Percentiles rank a stretch among this genome's conserved stretches.
Conservation (phyloP, 2,888 invertebrate genomes). For the Zaprionus lineosus region DNA sequence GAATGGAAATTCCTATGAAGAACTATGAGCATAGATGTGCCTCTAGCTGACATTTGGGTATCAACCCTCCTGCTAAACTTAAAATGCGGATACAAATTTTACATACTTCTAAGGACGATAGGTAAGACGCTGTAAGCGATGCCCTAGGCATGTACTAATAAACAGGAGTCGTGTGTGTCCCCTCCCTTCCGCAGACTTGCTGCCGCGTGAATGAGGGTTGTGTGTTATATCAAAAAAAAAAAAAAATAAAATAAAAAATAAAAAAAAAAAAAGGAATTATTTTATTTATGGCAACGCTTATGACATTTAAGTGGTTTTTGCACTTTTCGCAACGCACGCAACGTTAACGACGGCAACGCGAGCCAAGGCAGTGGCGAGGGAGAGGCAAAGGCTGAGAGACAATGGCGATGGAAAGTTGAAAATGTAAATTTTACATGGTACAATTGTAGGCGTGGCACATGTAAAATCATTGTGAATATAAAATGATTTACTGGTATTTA, state of each 20-base stretch:
- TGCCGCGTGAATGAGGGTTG: slow-evolving; percentile 45
- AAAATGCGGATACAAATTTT: slow-evolving; percentile 58
- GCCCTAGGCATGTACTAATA: slow-evolving; percentile 59
- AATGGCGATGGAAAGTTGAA: slow-evolving; percentile 41
- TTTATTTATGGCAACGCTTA: slow-evolving; percentile 69
- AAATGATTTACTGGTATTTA: slow-evolving; percentile 67
- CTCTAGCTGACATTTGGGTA: too few relatives aligned
- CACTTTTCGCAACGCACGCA: slow-evolving; percentile 62
- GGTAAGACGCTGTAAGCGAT: slow-evolving; percentile 32
- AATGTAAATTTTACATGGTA: slow-evolving; percentile 57
- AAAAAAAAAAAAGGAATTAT: slow-evolving; percentile 37
- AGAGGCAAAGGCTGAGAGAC: too few relatives aligned
- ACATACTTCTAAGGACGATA: slow-evolving; percentile 30
- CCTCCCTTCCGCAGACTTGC: background rate
- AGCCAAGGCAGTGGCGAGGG: too few relatives aligned
- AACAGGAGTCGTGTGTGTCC: slow-evolving; percentile 47
- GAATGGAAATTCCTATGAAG: too few relatives aligned
- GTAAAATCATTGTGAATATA: slow-evolving; percentile 28
- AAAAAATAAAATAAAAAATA: slow-evolving; percentile 42
- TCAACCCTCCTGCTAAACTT: background rate
- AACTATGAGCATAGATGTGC: too few relatives aligned
- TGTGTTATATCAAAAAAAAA: slow-evolving; percentile 29
- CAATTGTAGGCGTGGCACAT: slow-evolving; percentile 51
- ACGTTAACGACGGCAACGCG: slow-evolving; percentile 7
- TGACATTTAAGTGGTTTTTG: slow-evolving; percentile 75